These are phyloP conservation scores for Malacosoma neustria DNA, from an alignment of 2,888 invertebrate genomes.

Conservation along the genomic window DNA sequence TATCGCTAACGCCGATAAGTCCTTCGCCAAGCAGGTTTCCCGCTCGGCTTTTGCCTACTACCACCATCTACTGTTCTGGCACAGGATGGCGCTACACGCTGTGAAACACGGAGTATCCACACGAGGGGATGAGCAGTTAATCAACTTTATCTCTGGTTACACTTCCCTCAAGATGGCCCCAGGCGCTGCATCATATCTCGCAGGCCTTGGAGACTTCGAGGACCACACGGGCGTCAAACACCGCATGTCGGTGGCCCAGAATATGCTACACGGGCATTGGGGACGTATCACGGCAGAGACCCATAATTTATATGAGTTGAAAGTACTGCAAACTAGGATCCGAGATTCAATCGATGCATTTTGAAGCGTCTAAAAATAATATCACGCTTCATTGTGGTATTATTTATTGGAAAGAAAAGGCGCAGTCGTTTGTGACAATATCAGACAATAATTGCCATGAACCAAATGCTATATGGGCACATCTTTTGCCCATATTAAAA, in stretches of 20 bases:
- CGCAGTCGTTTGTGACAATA: conserved; percentile 6
- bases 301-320: background rate
- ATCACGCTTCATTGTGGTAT: conserved; percentile 1
- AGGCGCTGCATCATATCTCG: background rate
- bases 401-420: conserved; percentile 1
- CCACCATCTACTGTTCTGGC: conserved; percentile 6
- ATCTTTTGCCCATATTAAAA: conserved; percentile 4
- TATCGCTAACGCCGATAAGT: conserved; percentile 11
- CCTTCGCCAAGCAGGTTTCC: conserved; percentile 10
- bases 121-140: conserved; percentile 2
- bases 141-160: conserved; percentile 5
- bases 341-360: too few species aligned
- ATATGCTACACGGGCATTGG: background rate
- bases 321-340: too few species aligned
- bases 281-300: background rate
- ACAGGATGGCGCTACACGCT: conserved; percentile 2
- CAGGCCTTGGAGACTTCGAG: conserved; percentile 1
- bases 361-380: too few species aligned
- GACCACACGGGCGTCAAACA: conserved; percentile 1
- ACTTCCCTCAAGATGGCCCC: background rate
- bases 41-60: conserved; percentile 10
- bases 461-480: conserved; percentile 10
- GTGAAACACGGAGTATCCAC: background rate
- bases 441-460: conserved; percentile 7
- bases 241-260: background rate